Evolutionary conservation across 2,888 invertebrate genomes (phyloP), one percentile per base, ranked within the genome.

Genomic region (Cheilosia variabilis): DNA sequence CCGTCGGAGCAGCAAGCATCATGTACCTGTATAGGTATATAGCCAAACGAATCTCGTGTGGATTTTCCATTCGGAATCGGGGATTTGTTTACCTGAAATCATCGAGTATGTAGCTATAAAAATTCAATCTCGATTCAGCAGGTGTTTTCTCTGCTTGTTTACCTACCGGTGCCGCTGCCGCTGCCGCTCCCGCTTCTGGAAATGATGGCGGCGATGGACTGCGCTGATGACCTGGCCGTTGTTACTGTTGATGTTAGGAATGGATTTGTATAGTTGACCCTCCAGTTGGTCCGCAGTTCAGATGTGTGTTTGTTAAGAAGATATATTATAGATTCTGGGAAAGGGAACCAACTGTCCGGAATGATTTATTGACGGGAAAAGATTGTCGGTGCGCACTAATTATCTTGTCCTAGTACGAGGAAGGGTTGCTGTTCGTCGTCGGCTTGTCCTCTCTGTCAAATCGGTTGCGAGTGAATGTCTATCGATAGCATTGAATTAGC

Each of bases 351-450:
- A 19, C 69, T 47, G 69, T 45, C 66, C 57, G 66, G 71, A 76
- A 81, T 86, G 86, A 86, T 86, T 86, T 81, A 86, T 84, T 81
- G 76, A 72, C 58, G 81, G 68, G 57, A 76, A 69, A 76, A 72
- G 57, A 76, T 76, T 80, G 69, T 76, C 76, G 76, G 60, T 60
- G 53, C 47, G 80, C 76, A 76, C 80, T 86, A 86, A 86, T 86
- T 86, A 86, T 76, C 76, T 81, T 81, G 86, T 86, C 86, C 80
- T 76, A 81, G 68, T 81, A 58, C 50, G 80, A 57, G 27, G 34
- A 81, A 66, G 62, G 78, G 60, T 66, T 72, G 66, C 45, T 53
- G 4, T 27, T 24, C 22, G 17, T 50, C 66, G 50, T 22, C 45
- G n/a, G 71, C 9, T 31, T 57, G 55, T 55, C 57, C 37, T 34